phyloP scores from a whole-genome alignment of 53 echinoderm and acorn worm genomes.

The Apostichopus leukothele region DNA sequence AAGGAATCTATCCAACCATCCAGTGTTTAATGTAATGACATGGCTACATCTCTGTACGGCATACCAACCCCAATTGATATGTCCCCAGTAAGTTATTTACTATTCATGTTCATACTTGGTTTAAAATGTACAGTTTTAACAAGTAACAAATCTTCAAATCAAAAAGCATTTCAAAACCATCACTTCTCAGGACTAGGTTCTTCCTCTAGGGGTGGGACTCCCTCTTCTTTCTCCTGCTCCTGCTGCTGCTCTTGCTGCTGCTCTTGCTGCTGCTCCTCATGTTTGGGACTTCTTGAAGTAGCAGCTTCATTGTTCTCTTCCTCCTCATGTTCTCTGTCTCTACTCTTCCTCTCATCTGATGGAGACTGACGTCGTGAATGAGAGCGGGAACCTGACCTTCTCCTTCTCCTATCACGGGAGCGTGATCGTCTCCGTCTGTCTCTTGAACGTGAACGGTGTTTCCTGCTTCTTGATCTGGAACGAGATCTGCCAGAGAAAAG shows the following conservation, averaged over 20 bases:
- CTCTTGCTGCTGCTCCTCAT: neutral
- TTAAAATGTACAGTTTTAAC: too few relatives aligned
- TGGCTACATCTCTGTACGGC: too few relatives aligned
- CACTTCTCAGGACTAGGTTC: conserved; percentile 35
- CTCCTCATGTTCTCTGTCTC: conserved; percentile 37
- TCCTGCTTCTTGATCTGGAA: conserved; percentile 59
- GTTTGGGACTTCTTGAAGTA: conserved; percentile 41
- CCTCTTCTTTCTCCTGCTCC: neutral
- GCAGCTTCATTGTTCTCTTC: conserved; percentile 14
- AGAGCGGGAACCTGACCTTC: conserved; percentile 54
- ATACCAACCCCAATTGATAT: too few relatives aligned
- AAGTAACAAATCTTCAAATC: neutral
- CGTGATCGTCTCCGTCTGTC: conserved; percentile 55
- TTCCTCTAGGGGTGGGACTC: neutral
- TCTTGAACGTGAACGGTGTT: conserved; percentile 54
- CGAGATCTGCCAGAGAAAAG: conserved; percentile 51
- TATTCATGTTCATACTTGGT: too few relatives aligned
- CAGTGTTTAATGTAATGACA: too few relatives aligned
- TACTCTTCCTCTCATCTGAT: conserved; percentile 34
- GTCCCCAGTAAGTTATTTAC: too few relatives aligned
- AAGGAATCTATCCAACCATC: too few relatives aligned
- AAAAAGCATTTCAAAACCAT: neutral
- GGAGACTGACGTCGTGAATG: conserved; percentile 38
- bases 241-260: neutral
- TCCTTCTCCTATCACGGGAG: conserved; percentile 59